Base-by-base conservation (phyloP, 2,797 vertebrate species). In the Molossus alvarezi region DNA sequence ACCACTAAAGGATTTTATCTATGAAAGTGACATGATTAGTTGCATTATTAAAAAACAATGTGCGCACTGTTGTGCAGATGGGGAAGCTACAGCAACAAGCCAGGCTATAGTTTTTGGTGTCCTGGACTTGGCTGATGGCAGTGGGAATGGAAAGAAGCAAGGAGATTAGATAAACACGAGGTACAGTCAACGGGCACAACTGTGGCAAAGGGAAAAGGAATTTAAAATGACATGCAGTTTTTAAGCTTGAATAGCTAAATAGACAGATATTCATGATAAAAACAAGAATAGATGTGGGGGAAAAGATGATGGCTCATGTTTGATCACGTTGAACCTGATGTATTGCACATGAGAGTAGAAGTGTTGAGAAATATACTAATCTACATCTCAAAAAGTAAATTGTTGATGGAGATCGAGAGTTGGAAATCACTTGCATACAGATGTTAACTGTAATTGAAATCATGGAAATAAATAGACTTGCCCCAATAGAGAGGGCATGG, bases 391-490 rank as follows among this genome's bases (percentile, higher is more conserved):
- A 64, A 5, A 76, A 12, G 21, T 25, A 88, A 69, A 81, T 33
- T 51, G 79, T 45, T 62, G 33, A 76, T 92, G 13, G 6, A 81
- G 9, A 29, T 48, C 29, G 82, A 48, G 7, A 77, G 33, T 87
- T 90, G 11, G 57, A 90, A 91, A 51, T 88, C 62, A 85, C 4
- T 29, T 53, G 14, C n/a, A 41, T n/a, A 48, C 15, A 48, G 18
- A 53, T 91, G 69, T 60, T 90, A 84, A 83, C 25, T 93, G 3
- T 18, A 86, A 60, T 25, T 92, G 7, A 81, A 95, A 95, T 79
- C 29, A 58, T 8, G 6, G 37, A 88, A 71, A 8, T 57, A 81
- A 58, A 69, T 33, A 71, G 6, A 84, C 14, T 58, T 57, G 14
- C 5, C 77, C 20, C 41, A 33, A 55, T 55, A 86, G 71, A 73